A percentile compares a stretch with the other conserved stretches of the same genome.
phyloP scores from a whole-genome alignment of 2,113 vertebrate genomes.

The Anser cygnoides region DNA sequence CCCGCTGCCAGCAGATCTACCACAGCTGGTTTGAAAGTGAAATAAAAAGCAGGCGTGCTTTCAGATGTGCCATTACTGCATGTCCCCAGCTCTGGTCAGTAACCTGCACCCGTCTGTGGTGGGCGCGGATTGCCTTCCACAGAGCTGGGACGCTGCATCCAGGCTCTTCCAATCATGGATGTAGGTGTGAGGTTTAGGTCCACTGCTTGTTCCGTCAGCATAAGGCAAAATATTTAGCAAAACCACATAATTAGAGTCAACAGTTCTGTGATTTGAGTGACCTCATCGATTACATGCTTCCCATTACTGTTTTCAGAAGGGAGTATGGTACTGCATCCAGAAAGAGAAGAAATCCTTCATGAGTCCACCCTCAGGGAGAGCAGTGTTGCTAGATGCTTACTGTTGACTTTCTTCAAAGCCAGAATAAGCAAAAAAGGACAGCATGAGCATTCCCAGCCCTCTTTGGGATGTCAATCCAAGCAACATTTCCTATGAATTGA shows the following conservation, averaged over 20 bases:
- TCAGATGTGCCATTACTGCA: neutral
- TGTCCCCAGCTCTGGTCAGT: neutral
- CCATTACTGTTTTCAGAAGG: neutral
- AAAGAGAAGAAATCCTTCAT: neutral
- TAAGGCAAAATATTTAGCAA: neutral
- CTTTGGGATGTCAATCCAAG: rapidly evolving
- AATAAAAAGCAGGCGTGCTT: neutral
- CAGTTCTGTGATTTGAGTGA: neutral
- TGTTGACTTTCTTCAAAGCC: neutral
- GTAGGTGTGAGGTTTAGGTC: neutral
- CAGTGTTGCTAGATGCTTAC: neutral
- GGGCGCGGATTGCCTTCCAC: neutral
- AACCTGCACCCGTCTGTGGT: rapidly evolving
- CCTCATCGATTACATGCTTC: neutral
- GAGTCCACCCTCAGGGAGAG: neutral
- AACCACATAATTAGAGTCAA: neutral
- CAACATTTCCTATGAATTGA: neutral
- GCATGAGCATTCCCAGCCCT: neutral
- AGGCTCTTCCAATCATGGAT: neutral
- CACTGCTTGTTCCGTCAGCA: neutral
- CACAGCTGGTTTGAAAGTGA: neutral
- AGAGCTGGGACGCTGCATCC: neutral
- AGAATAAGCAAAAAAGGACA: neutral
- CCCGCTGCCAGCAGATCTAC: neutral
- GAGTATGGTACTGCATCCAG: neutral